These are phyloP conservation scores for Malacoraja senta DNA, from an alignment of 2,797 vertebrate species.

Conservation along the genomic window DNA sequence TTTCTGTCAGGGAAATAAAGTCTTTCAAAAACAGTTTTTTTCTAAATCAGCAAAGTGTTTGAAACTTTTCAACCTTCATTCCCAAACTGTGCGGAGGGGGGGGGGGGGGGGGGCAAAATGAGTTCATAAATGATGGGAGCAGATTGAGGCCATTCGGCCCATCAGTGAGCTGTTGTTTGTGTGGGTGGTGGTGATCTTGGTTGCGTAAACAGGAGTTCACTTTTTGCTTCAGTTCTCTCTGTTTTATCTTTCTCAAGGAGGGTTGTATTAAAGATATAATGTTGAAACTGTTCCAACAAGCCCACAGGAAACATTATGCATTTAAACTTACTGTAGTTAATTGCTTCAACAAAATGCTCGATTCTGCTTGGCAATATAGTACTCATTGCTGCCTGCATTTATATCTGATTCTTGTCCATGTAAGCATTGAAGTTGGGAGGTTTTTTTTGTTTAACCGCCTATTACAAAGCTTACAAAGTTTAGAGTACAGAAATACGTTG, in stretches of 20 bases:
- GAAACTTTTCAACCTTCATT: too few relatives aligned
- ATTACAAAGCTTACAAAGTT: background rate
- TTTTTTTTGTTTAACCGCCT: background rate
- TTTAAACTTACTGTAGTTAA: too few relatives aligned
- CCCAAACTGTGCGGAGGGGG: too few relatives aligned
- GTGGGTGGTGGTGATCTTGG: background rate
- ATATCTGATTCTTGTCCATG: background rate
- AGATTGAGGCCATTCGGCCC: too few relatives aligned
- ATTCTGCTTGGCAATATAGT: background rate
- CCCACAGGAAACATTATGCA: background rate
- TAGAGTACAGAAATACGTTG: background rate
- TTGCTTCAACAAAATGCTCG: too few relatives aligned
- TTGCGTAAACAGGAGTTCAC: background rate
- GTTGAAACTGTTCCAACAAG: background rate
- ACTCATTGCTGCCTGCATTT: background rate
- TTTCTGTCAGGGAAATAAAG: background rate
- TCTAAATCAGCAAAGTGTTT: background rate
- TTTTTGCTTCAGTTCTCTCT: background rate
- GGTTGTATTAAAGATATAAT: background rate
- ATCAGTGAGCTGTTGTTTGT: too few relatives aligned
- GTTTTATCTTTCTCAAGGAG: background rate
- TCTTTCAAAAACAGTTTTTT: background rate
- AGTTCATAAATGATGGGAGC: too few relatives aligned
- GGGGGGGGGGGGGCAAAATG: too few relatives aligned
- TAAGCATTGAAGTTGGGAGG: background rate